Base-by-base conservation (phyloP, 2,113 vertebrate species). In the Mus pahari region DNA sequence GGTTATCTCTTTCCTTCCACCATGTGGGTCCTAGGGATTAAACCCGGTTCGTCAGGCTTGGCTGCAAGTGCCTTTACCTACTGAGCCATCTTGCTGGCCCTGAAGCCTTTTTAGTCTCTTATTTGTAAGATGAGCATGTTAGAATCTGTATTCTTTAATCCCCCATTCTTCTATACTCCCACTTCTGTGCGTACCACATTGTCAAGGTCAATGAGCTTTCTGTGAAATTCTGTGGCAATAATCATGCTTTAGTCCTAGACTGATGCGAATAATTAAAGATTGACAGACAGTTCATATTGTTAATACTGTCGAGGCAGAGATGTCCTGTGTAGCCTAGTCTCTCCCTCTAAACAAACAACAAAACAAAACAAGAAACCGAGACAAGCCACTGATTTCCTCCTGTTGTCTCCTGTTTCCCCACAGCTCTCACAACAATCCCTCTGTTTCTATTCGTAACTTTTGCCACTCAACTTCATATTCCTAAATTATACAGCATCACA, bases 381-480 rank as follows among this genome's bases (percentile, higher is more conserved):
- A 36, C 68, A 36, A 71, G 31, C 68, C 36, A 9, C 36, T 3
- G n/a, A 1, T 13, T 45, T 50, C 28, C 19, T 50, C 68, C 66
- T 50, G 33, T 70, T 62, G 28, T 36, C 60, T 2, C 66, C 70
- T 42, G 28, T 93, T 75, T n/a, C n/a, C 3, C 22, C 19, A 55
- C 70, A 83, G n/a, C 31, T 33, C 6, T 83, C 45, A 39, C 33
- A 33, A 77, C 28, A 77, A 88, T 36, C 4, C 13, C 11, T 93
- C 83, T 53, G 26, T 24, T 77, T 94, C 94, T 77, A 74, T 89
- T 84, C 58, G 28, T 84, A 66, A 58, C 14, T 39, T 91, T 95
- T 33, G 45, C n/a, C 39, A 81, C 53, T 83, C 42, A 86, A 39
- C 1, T 39, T 92, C 26, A 50, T 66, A 66, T 73, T 39, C 48